Conservation (phyloP, 1,140 invertebrate genomes). For the Panagrolaimus sp. region DNA sequence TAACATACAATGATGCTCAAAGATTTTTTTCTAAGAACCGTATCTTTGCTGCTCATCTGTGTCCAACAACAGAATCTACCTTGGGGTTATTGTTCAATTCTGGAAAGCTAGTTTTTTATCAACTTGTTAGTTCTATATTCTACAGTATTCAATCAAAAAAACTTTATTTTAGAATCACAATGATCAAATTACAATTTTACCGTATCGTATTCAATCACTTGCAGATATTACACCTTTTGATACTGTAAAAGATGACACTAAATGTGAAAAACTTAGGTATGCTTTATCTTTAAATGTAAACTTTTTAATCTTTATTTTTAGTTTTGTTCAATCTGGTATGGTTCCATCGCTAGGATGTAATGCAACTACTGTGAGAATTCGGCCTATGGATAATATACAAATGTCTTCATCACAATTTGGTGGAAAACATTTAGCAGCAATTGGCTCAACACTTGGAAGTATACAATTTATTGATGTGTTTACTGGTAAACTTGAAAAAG, state of each 20-base stretch:
- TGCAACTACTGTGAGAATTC: constrained; percentile 39
- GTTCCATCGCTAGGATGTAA: constrained; percentile 20
- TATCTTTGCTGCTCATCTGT: constrained; percentile 33
- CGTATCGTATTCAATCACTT: not conserved
- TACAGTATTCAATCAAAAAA: not conserved
- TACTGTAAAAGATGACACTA: not conserved
- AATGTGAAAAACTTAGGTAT: not conserved
- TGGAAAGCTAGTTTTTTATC: constrained; percentile 36
- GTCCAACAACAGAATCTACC: constrained; percentile 32
- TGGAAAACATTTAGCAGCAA: constrained; percentile 33
- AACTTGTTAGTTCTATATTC: constrained; percentile 25
- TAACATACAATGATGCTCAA: constrained; percentile 31
- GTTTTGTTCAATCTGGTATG: constrained; percentile 29
- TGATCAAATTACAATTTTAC: not conserved
- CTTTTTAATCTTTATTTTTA: constrained; percentile 8
- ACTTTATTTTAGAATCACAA: constrained; percentile 10
- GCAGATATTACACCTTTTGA: constrained; percentile 5
- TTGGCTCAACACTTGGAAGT: constrained; percentile 30
- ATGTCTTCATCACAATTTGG: constrained; percentile 9
- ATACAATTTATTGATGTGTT: constrained; percentile 42
- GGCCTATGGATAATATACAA: constrained; percentile 36
- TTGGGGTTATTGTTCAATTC: constrained; percentile 35
- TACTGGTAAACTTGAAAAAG: constrained; percentile 26
- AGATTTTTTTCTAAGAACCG: constrained; percentile 26
- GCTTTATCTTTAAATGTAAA: not conserved